Base-by-base conservation (phyloP, 2,797 vertebrate genomes). In the Onychomys arenicola region DNA sequence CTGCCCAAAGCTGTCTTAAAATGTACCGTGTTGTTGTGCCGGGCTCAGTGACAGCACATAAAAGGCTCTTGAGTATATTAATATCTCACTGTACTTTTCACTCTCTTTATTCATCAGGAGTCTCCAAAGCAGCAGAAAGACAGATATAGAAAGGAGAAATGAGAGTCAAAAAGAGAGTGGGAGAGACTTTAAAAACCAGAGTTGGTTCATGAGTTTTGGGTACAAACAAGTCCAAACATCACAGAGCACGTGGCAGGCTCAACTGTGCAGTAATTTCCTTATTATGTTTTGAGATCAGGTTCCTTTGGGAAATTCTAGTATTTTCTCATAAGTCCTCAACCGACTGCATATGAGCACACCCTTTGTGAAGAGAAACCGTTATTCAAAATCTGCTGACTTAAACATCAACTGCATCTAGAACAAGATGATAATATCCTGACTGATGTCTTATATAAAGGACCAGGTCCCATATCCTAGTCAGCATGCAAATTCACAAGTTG, bases 181-280 rank as follows among this genome's bases (percentile, higher is more conserved):
- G 16, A 25, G 5, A 49, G 6, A 29, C 3, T 32, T 7, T 6
- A 9, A 59, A 23, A 67, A 80, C 14, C 49, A 34, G 9, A 37
- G n/a, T 52, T 65, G 4, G 4, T 49, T 86, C 0, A 0, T 69
- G 17, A 10, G 12, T 21, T 40, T 29, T 27, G 32, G 2, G 19
- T 10, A 14, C 3, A 32, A 32, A 4, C 3, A 93, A 90, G 69
- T 59, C 2, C 37, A 27, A 46, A 29, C 13, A 23, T 37, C 27
- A 61, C 1, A 75, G 5, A 3, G 1, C 2, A 2, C 16, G 3
- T 1, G 16, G n/a, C 6, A 52, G 37, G 1, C 27, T 61, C 7
- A 87, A 61, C 10, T 32, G 4, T 32, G 4, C 59, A 14, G 21
- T 13, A 65, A 6, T 84, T 9, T 82, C 23, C 21, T 14, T 81